Evolutionary conservation across 2,888 invertebrate genomes (phyloP).

Genomic region (Hipparchia sbordonii): DNA sequence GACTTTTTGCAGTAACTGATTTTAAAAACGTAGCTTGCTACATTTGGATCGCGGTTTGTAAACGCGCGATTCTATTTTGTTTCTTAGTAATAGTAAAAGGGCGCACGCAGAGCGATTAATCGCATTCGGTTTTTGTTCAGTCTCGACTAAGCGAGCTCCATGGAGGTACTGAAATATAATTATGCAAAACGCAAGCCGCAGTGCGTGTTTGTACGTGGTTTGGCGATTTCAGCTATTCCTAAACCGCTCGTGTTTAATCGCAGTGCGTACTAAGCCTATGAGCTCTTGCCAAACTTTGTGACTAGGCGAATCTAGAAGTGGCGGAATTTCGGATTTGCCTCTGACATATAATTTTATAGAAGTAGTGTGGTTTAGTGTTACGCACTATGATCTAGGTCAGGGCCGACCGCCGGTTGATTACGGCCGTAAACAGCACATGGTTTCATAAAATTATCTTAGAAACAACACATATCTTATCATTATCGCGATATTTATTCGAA

Average conservation of each 20-base stretch:
- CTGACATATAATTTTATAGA: constrained; percentile 10
- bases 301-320: background rate
- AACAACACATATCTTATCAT: constrained; percentile 42
- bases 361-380: constrained; percentile 28
- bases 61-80: too few species aligned
- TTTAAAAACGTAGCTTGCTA: too few species aligned
- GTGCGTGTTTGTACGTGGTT: too few species aligned
- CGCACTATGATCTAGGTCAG: constrained; percentile 41
- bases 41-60: too few species aligned
- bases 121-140: too few species aligned
- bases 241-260: background rate
- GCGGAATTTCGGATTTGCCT: background rate
- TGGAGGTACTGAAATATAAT: too few species aligned
- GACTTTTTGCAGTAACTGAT: too few species aligned
- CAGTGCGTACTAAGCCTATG: too few species aligned
- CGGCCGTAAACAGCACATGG: constrained; percentile 37
- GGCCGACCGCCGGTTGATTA: constrained; percentile 35
- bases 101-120: too few species aligned
- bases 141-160: too few species aligned
- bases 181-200: too few species aligned
- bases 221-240: background rate
- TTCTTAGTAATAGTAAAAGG: too few species aligned
- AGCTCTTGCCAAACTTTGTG: background rate
- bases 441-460: constrained; percentile 40
- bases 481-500: constrained; percentile 13